Conservation (phyloP, 2,888 invertebrate genomes). For the Palloptera scutellata region DNA sequence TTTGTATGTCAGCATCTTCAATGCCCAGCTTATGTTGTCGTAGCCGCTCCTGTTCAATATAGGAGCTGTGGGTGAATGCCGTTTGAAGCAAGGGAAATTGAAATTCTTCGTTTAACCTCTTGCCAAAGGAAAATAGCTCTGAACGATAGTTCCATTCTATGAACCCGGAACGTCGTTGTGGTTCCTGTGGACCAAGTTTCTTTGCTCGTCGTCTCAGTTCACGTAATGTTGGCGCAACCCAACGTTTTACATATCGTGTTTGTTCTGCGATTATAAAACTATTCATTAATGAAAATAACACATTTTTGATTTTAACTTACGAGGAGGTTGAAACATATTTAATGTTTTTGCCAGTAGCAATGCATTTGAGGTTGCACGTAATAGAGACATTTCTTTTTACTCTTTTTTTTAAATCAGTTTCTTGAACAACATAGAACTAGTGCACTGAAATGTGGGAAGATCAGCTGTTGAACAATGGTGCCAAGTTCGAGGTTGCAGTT, state of each 20-base stretch:
- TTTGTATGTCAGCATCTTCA: constrained; percentile 67
- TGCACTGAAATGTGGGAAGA: too few species aligned
- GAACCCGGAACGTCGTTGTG: constrained; percentile 69
- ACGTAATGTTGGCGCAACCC: constrained; percentile 74
- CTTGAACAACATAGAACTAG: too few species aligned
- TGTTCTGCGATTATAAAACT: constrained; percentile 14
- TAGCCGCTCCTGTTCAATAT: constrained; percentile 74
- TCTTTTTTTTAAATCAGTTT: neutral
- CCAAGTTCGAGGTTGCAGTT: too few species aligned
- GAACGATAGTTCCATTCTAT: constrained; percentile 89
- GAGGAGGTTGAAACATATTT: neutral
- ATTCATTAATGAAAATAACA: neutral
- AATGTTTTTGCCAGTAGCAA: constrained; percentile 11
- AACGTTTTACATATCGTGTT: constrained; percentile 64
- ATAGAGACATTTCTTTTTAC: constrained; percentile 24
- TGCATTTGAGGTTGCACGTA: constrained; percentile 21
- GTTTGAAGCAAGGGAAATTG: constrained; percentile 72
- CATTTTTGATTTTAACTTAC: constrained; percentile 20
- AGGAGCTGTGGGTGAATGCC: constrained; percentile 84
- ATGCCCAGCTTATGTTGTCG: constrained; percentile 77
- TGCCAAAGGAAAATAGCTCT: constrained; percentile 88
- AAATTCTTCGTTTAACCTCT: constrained; percentile 85
- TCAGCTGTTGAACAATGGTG: too few species aligned
- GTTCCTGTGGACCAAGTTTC: constrained; percentile 68
- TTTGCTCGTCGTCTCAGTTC: constrained; percentile 70